A percentile compares a stretch with the other conserved stretches of the same genome.
These are phyloP conservation scores for Formica exsecta DNA, from an alignment of 1,140 invertebrate species.

Conservation along the genomic window DNA sequence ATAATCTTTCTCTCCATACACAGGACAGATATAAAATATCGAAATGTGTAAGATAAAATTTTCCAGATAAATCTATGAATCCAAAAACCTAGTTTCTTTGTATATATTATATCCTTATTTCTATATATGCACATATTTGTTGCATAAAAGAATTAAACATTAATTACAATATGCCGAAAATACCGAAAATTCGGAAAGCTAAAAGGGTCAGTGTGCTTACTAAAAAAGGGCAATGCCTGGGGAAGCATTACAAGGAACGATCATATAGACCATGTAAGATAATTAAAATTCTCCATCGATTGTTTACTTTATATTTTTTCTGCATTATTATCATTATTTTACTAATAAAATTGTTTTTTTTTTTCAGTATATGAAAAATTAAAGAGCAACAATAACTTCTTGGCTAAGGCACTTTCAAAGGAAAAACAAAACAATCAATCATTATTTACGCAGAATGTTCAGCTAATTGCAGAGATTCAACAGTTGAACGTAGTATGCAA, in stretches of 20 bases:
- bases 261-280: conserved; percentile 73
- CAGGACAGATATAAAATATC: neutral
- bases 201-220: conserved; percentile 72
- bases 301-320: neutral
- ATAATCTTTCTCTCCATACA: too few species aligned
- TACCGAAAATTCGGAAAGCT: conserved; percentile 70
- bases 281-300: conserved; percentile 12
- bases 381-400: conserved; percentile 79
- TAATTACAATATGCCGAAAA: conserved; percentile 75
- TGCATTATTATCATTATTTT: neutral
- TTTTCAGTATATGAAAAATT: conserved; percentile 79
- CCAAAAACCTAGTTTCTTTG: neutral
- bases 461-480: conserved; percentile 75
- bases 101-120: neutral
- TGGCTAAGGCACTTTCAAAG: conserved; percentile 79
- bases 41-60: neutral
- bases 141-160: neutral
- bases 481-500: conserved; percentile 73
- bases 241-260: conserved; percentile 63
- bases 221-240: conserved; percentile 73
- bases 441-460: conserved; percentile 78
- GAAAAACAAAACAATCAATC: conserved; percentile 79
- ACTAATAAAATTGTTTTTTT: conserved; percentile 8
- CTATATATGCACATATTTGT: neutral
- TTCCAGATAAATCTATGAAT: neutral